These are phyloP conservation scores for Torymus tubicola DNA, from an alignment of 2,888 invertebrate species.

Conservation along the genomic window DNA sequence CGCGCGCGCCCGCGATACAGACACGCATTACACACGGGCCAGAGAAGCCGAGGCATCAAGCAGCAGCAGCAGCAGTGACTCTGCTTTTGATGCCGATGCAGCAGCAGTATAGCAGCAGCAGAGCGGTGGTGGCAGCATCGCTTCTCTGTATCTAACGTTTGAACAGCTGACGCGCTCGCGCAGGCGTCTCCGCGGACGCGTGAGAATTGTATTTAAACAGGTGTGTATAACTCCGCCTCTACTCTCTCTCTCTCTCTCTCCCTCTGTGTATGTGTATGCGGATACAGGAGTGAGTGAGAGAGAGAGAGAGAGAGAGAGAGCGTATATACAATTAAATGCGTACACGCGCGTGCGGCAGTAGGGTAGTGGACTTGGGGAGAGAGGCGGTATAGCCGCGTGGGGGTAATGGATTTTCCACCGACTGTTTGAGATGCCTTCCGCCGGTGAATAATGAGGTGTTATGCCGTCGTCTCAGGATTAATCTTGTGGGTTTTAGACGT, in stretches of 20 bases:
- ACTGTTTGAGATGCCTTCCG: too few species aligned
- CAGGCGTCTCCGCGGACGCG: conserved; percentile 24
- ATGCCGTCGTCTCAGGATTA: too few species aligned
- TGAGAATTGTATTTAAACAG: conserved; percentile 52
- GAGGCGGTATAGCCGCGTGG: too few species aligned
- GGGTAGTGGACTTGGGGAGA: too few species aligned
- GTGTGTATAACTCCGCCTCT: conserved; percentile 27
- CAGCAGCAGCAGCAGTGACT: background rate
- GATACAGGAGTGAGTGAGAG: background rate
- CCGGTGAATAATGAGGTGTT: too few species aligned
- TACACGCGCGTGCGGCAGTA: too few species aligned
- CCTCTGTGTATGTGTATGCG: background rate
- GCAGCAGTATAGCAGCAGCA: too few species aligned
- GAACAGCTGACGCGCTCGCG: conserved; percentile 46
- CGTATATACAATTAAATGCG: too few species aligned
- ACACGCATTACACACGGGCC: background rate
- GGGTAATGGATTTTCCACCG: too few species aligned
- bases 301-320: too few species aligned
- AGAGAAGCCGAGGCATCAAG: too few species aligned
- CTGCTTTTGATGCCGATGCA: conserved; percentile 43
- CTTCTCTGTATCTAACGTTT: conserved; percentile 23
- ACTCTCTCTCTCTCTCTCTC: background rate
- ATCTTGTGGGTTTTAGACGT: too few species aligned
- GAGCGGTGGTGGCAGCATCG: background rate
- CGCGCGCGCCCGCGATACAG: background rate